Evolutionary conservation across 2,113 vertebrate species (phyloP), one percentile per base, ranked within the genome.

Genomic region (Uria aalge): DNA sequence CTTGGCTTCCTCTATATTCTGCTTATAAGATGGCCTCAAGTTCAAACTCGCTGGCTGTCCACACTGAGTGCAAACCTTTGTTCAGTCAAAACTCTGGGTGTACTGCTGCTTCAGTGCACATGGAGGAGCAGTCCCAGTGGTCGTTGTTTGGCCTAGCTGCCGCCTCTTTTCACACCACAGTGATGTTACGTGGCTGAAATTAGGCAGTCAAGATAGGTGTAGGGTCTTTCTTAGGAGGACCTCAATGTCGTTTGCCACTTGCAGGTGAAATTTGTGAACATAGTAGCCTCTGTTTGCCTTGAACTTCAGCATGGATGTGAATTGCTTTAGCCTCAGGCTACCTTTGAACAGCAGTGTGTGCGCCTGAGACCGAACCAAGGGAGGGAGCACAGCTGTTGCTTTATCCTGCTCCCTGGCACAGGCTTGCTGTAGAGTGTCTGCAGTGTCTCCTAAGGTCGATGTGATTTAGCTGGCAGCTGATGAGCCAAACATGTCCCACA

Each of bases 51-150:
- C 30, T 59, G 67, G 19, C 56, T 34, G 36, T 38, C 34, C 2
- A 0, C 3, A 1, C 18, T 56, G 55, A 19, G 40, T 79, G 63
- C 63, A 66, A 38, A 29, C 12, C 29, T 40, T 21, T 8, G 5
- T 24, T 64, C 36, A 23, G 4, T 6, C 7, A 4, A 13, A 41
- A 5, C 9, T 32, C 2, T 1, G 40, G 19, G 6, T 21, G 4
- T n/a, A 3, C n/a, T 32, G n/a, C 41, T 78, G 1, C 41, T 50
- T 50, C 2, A 3, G 0, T 1, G 1, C 15, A 8, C 3, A 1
- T 5, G 22, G 17, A 57, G 16, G 34, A 81, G 16, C 40, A 75
- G 67, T 18, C 53, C 13, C 11, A 34, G 48, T 1, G 2, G 59
- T 23, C 27, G 23, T 9, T 32, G 30, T n/a, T 32, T 64, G 50